Base-by-base conservation (phyloP, 2,888 invertebrate genomes). In the Notodonta dromedarius region DNA sequence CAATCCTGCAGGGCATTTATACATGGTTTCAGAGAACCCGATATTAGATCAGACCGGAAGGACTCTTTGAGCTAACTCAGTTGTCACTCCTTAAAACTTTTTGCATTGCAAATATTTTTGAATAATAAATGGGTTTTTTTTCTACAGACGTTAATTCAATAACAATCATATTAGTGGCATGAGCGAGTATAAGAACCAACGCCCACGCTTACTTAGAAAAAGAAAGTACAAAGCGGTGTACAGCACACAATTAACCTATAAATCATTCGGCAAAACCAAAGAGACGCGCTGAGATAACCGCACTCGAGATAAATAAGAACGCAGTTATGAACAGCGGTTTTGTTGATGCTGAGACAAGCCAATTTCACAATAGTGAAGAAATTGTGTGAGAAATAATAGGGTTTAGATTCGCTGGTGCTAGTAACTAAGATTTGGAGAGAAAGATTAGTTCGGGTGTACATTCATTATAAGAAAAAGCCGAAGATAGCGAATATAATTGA, bases 191-290 rank as follows among this genome's bases (percentile, higher is more conserved):
- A 40, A 13, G 0, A 42, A 12, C 44, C 58, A 59, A 63, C 68
- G 67, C 67, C 66, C 69, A 73, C 68, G 40, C 46, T 44, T 57
- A 54, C 65, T 60, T 59, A 64, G 70, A 72, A 71, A 67, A 68
- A 71, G 78, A 74, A 76, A 75, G 76, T 70, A 54, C 60, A 46
- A 58, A 56, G 61, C 68, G 61, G 35, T 54, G 65, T 69, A 63
- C 67, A 67, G 67, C 73, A 68, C 67, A 68, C 79, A 82, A 84
- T 85, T 82, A 83, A 74, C 74, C 70, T 70, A 81, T 86, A 86
- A 82, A 83, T 83, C 81, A 83, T 79, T 75, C 75, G 78, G 68
- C 57, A 66, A 63, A 73, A 53, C 24, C 77, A 76, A 74, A 74
- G 74, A 66, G 70, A 69, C 61, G 58, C 66, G 66, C 74, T 73